Evolutionary conservation across 2,888 invertebrate genomes (phyloP).

Genomic region (Agonopterix arenella): DNA sequence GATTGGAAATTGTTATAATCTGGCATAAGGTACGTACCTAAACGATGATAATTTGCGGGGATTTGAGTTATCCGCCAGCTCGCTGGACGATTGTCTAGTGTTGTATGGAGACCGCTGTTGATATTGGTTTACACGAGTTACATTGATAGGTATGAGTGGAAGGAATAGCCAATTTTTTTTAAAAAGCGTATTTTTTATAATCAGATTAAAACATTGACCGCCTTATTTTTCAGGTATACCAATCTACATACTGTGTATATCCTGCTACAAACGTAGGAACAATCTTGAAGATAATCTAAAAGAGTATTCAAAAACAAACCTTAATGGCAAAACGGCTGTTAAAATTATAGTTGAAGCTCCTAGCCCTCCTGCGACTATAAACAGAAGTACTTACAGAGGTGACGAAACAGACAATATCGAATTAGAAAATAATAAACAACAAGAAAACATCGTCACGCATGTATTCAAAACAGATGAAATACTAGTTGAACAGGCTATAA

Average conservation of each 20-base stretch:
- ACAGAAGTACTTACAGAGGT: slow-evolving; percentile 32
- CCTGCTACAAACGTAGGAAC: slow-evolving; percentile 39
- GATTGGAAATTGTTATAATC: no score
- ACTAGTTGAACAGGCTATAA: slow-evolving; percentile 41
- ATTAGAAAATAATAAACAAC: slow-evolving; percentile 14
- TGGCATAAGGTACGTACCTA: no score
- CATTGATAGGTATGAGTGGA: no score
- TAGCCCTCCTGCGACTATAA: slow-evolving; percentile 55
- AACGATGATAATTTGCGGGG: no score
- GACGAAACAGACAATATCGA: slow-evolving; percentile 18
- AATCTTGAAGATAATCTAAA: background rate
- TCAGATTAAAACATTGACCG: background rate
- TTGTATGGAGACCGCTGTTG: no score
- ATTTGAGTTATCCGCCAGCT: no score
- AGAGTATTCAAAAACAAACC: slow-evolving; percentile 20
- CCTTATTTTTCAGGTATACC: slow-evolving; percentile 50
- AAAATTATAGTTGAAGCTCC: slow-evolving; percentile 61
- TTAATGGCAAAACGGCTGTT: slow-evolving; percentile 53
- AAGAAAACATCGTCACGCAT: slow-evolving; percentile 26
- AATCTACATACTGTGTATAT: slow-evolving; percentile 51
- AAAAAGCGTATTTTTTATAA: background rate
- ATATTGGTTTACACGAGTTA: no score
- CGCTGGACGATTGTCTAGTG: no score
- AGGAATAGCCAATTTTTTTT: no score
- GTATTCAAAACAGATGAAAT: slow-evolving; percentile 41